Percentiles rank a stretch among this genome's conserved stretches.
Evolutionary conservation across 2,888 invertebrate genomes (phyloP).

Genomic region (Diplazon laetatorius): DNA sequence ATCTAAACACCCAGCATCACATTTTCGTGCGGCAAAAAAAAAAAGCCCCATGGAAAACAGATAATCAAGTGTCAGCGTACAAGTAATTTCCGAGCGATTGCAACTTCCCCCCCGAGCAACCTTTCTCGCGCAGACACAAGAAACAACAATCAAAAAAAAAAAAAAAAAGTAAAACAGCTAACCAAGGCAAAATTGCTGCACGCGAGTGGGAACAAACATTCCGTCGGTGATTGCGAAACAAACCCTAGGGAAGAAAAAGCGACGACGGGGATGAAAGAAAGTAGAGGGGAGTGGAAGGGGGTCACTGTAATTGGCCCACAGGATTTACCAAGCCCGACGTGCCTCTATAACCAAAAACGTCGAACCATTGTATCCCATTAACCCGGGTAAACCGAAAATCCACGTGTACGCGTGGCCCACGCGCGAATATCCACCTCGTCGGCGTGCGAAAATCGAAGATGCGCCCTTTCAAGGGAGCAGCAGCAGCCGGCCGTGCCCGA

Average conservation of each 20-base stretch:
- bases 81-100: slow-evolving; percentile 50
- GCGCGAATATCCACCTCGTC: background rate
- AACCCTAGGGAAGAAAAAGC: too few species aligned
- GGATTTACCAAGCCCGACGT: slow-evolving; percentile 72
- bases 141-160: slow-evolving; percentile 7
- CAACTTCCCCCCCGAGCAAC: too few species aligned
- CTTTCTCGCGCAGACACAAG: too few species aligned
- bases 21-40: slow-evolving; percentile 6
- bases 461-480: slow-evolving; percentile 24
- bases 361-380: slow-evolving; percentile 12
- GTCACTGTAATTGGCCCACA: slow-evolving; percentile 72
- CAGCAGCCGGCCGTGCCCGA: slow-evolving; percentile 6
- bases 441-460: slow-evolving; percentile 45
- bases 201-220: slow-evolving; percentile 35
- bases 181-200: background rate
- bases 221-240: slow-evolving; percentile 40
- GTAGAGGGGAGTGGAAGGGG: too few species aligned
- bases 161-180: background rate
- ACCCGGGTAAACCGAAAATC: background rate
- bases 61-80: slow-evolving; percentile 8
- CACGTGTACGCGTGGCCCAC: background rate
- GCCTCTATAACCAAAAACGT: slow-evolving; percentile 7
- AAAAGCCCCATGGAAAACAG: slow-evolving; percentile 13
- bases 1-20: slow-evolving; percentile 17
- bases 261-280: too few species aligned